A percentile compares a stretch with the other conserved stretches of the same genome.
Evolutionary conservation across 2,888 invertebrate species (phyloP).

Genomic region (Epiblema foenella): DNA sequence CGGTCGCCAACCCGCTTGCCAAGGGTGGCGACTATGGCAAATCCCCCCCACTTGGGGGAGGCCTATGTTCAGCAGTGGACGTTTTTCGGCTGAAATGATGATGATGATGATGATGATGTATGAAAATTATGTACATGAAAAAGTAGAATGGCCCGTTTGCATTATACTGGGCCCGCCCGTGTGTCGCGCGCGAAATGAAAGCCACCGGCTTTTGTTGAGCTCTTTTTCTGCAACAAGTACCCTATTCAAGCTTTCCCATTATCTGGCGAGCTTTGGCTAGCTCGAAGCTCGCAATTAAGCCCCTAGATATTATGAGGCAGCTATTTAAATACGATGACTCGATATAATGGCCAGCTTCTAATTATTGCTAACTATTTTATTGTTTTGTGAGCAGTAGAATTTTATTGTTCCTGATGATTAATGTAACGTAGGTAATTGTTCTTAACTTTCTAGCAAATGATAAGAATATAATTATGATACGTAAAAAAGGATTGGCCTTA

Average conservation of each 20-base stretch:
- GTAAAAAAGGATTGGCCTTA: background rate
- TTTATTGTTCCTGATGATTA: background rate
- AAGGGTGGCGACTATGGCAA: no score
- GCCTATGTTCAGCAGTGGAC: no score
- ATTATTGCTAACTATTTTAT: conserved; percentile 4
- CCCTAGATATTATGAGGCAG: conserved; percentile 19
- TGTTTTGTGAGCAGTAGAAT: background rate
- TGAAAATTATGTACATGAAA: no score
- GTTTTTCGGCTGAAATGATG: no score
- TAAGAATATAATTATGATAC: background rate
- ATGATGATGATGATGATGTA: no score
- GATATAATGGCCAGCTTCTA: background rate
- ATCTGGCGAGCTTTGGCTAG: conserved; percentile 26
- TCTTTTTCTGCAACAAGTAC: conserved; percentile 38
- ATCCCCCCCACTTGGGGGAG: no score
- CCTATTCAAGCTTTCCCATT: conserved; percentile 42
- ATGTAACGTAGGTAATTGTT: background rate
- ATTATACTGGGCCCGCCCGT: background rate
- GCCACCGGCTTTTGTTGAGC: conserved; percentile 27
- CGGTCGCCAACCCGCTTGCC: no score
- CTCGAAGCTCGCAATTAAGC: conserved; percentile 25
- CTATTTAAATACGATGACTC: conserved; percentile 38
- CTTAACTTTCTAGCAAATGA: background rate
- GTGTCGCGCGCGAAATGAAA: conserved; percentile 37
- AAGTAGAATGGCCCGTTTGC: background rate